A percentile compares a stretch with the other conserved stretches of the same genome.
phyloP scores from a whole-genome alignment of 2,797 vertebrate species.

The Oreochromis mossambicus region DNA sequence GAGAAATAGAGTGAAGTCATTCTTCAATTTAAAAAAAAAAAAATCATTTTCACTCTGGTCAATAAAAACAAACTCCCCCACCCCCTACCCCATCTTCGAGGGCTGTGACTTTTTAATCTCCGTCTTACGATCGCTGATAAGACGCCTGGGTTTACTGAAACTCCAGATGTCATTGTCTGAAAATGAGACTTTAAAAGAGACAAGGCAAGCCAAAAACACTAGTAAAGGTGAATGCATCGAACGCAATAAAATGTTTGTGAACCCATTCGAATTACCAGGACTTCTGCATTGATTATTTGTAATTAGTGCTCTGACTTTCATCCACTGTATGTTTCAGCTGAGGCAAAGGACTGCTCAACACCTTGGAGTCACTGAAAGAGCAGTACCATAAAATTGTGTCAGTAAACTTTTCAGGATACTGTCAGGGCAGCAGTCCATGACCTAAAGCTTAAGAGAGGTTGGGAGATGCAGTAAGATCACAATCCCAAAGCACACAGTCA shows the following conservation, averaged over 20 bases:
- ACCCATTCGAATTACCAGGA: background rate
- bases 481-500: background rate
- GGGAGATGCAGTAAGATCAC: background rate
- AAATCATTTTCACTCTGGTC: slow-evolving; percentile 16
- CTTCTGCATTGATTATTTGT: background rate
- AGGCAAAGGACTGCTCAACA: background rate
- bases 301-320: background rate
- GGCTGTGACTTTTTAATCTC: slow-evolving; percentile 8
- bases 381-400: background rate
- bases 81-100: background rate
- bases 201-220: background rate
- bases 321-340: background rate
- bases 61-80: slow-evolving; percentile 15
- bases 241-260: background rate
- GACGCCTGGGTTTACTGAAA: slow-evolving; percentile 9
- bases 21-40: background rate
- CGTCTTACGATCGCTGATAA: slow-evolving; percentile 35
- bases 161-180: slow-evolving; percentile 14
- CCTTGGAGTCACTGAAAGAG: background rate
- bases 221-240: background rate
- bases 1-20: background rate
- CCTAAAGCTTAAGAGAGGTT: background rate
- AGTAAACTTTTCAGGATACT: background rate
- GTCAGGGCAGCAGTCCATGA: background rate
- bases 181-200: background rate